These are phyloP conservation scores for Xanthorhoe designata DNA, from an alignment of 2,888 invertebrate species.

Conservation along the genomic window DNA sequence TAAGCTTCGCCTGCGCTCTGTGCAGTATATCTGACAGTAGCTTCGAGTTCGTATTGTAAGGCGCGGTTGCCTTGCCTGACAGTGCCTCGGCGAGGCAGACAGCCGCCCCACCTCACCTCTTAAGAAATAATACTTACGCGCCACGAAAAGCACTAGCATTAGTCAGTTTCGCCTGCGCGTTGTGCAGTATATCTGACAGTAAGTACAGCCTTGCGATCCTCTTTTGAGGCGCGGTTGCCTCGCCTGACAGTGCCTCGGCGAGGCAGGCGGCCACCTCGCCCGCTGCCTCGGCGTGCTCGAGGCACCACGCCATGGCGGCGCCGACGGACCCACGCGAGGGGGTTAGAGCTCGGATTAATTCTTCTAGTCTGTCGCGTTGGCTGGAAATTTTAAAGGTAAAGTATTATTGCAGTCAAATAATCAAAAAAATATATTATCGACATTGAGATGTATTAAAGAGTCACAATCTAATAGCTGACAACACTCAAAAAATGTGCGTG, in stretches of 20 bases:
- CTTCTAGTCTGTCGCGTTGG: slow-evolving; percentile 96
- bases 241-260: slow-evolving; percentile 92
- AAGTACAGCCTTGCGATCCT: slow-evolving; percentile 97
- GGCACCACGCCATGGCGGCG: slow-evolving; percentile 99
- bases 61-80: slow-evolving; percentile 90
- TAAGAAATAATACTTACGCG: slow-evolving; percentile 86
- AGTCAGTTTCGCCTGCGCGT: slow-evolving; percentile 97
- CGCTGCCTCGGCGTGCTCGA: slow-evolving; percentile 99
- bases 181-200: slow-evolving; percentile 98
- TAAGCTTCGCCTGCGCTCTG: slow-evolving; percentile 98
- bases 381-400: slow-evolving; percentile 74
- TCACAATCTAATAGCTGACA: too few relatives aligned
- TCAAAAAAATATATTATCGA: too few relatives aligned
- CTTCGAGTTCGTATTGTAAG: slow-evolving; percentile 95
- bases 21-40: slow-evolving; percentile 98
- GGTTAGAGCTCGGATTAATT: slow-evolving; percentile 93
- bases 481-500: too few relatives aligned
- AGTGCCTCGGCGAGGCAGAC: slow-evolving; percentile 96
- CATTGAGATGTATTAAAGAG: too few relatives aligned
- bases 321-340: slow-evolving; percentile 93
- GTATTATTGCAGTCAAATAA: too few relatives aligned
- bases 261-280: slow-evolving; percentile 97
- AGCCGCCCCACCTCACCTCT: slow-evolving; percentile 76
- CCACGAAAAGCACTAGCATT: slow-evolving; percentile 97
- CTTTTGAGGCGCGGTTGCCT: slow-evolving; percentile 91